phyloP scores from a whole-genome alignment of 2,888 invertebrate genomes.

The Rhagonycha fulva region DNA sequence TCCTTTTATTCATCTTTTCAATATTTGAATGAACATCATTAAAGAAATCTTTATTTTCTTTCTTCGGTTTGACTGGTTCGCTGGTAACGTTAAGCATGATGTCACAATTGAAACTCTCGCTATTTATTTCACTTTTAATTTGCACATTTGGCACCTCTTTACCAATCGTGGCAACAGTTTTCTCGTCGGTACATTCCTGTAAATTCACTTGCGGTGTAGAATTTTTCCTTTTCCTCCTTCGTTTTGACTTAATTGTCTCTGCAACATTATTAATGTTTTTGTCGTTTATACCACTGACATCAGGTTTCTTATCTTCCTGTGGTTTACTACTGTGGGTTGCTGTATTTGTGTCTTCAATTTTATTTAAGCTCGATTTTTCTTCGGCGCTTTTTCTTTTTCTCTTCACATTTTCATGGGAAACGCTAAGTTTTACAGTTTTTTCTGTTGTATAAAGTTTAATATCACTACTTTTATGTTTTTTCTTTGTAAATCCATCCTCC shows the following conservation, averaged over 20 bases:
- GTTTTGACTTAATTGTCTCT: neutral
- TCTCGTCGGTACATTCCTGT: neutral
- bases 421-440: neutral
- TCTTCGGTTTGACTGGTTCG: neutral
- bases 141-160: neutral
- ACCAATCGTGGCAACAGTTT: neutral
- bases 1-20: neutral
- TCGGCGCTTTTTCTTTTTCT: neutral
- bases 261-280: neutral
- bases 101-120: neutral
- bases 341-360: neutral
- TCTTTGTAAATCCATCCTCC: neutral
- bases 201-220: neutral
- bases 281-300: neutral
- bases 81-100: neutral
- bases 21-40: neutral
- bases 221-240: neutral
- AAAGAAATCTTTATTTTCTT: neutral
- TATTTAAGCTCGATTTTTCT: neutral
- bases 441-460: no score
- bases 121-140: neutral
- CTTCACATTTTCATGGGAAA: neutral
- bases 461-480: no score
- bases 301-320: neutral
- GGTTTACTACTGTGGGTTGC: neutral